Base-by-base conservation (phyloP, 2,888 invertebrate species). In the Lymantria dispar region DNA sequence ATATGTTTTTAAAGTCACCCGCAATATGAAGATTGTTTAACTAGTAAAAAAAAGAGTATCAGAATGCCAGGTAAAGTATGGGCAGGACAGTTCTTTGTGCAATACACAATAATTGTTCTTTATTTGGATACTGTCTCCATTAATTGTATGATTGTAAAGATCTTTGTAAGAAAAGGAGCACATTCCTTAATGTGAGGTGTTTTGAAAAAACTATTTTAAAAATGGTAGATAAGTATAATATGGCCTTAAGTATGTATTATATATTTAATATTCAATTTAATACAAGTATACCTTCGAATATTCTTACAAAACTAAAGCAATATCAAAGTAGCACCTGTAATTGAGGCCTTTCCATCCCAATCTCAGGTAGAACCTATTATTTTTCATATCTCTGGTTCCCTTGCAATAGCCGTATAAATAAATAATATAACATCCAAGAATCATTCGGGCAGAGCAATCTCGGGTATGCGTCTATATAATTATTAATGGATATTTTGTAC, bases 331-430 rank as follows among this genome's bases (percentile, higher is more conserved):
- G 40, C 45, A 39, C 36, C 47, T 54, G 44, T 56, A 56, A 58
- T 62, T 66, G 55, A n/a, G 45, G 39, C 54, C 37, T 49, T 50
- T 30, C 15, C 51, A 45, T 43, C 52, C 56, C 53, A 52, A 63
- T 55, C 45, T 55, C 67, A 64, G 57, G 57, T 59, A 66, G 39
- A 58, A 54, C 40, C 56, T 57, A 56, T 66, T 66, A 56, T 63
- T 66, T 58, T 63, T 57, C 46, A 64, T 62, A 47, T 50, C 47
- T 54, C 29, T 43, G 42, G 54, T 56, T 52, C 48, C 49, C 47
- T 48, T 54, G 52, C 60, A 60, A 66, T 60, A 47, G 52, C 36
- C 29, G 38, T 49, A 41, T 57, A 54, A 43, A 62, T 66, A 62
- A 62, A 55, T 59, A 53, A 52, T 47, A 48, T 47, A 56, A 40